Conservation (phyloP, 2,888 invertebrate species). For the Stegana nigrithorax region DNA sequence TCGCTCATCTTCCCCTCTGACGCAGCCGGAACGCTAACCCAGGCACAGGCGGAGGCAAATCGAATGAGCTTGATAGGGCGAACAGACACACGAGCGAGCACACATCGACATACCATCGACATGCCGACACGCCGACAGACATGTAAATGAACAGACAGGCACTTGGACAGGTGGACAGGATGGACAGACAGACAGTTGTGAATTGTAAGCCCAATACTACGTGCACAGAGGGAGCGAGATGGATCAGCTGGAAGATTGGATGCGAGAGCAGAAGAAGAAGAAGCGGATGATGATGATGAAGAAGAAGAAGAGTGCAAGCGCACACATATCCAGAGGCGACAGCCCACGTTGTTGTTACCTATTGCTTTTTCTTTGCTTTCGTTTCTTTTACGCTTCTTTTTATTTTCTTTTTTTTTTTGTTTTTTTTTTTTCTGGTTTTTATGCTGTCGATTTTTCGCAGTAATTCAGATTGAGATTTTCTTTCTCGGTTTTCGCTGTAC, state of each 20-base stretch:
- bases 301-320: too few relatives aligned
- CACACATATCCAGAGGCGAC: constrained; percentile 1
- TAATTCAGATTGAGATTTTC: neutral
- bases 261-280: too few relatives aligned
- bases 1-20: neutral
- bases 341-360: neutral
- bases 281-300: too few relatives aligned
- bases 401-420: neutral
- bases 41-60: too few relatives aligned
- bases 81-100: too few relatives aligned
- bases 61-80: too few relatives aligned
- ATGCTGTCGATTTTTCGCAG: constrained; percentile 1
- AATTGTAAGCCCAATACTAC: too few relatives aligned
- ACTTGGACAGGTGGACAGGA: neutral
- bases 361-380: neutral
- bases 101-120: constrained; percentile 2
- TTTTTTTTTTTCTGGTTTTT: neutral
- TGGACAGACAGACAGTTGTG: constrained; percentile 11
- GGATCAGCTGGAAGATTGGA: too few relatives aligned
- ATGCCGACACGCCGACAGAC: neutral
- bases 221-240: too few relatives aligned
- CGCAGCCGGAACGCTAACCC: too few relatives aligned
- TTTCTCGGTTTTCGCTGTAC: neutral
- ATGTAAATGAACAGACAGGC: neutral
- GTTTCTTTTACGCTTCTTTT: neutral